Evolutionary conservation across 2,113 vertebrate genomes (phyloP).

Genomic region (Chionodraco myersi): DNA sequence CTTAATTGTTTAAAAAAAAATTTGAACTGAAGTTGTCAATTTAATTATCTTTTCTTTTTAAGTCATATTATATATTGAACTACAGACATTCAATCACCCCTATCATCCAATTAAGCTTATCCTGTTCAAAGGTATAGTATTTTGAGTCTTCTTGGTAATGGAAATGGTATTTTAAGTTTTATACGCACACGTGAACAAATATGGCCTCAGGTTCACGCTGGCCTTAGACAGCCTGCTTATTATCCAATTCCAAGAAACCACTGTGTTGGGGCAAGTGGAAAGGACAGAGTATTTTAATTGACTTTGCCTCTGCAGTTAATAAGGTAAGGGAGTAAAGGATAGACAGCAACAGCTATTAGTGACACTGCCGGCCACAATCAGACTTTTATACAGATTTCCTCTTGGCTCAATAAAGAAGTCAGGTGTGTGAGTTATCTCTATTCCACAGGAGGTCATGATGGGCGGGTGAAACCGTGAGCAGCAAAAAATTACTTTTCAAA

Average conservation of each 20-base stretch:
- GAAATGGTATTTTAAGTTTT: neutral
- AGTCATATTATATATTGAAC: neutral
- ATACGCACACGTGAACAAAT: neutral
- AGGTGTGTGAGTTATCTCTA: constrained; percentile 40
- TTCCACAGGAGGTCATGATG: constrained; percentile 18
- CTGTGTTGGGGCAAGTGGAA: neutral
- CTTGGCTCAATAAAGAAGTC: constrained; percentile 32
- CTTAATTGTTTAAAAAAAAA: neutral
- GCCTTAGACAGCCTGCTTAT: neutral
- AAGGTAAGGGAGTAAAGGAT: constrained; percentile 31
- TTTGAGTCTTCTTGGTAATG: neutral
- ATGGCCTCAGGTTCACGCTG: neutral
- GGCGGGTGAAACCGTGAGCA: neutral
- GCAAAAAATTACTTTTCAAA: neutral
- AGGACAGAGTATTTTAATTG: constrained; percentile 53
- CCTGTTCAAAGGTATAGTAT: neutral
- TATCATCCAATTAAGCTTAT: no score
- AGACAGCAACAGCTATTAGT: constrained; percentile 30
- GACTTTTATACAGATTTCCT: constrained; percentile 20
- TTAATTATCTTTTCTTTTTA: neutral
- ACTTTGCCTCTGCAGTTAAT: constrained; percentile 55
- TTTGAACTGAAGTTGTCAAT: neutral
- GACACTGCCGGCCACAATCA: constrained; percentile 42
- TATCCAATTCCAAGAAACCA: neutral
- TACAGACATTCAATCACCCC: neutral